A percentile compares a stretch with the other conserved stretches of the same genome.
Evolutionary conservation across 1,140 invertebrate genomes (phyloP).

Genomic region (Dryas iulia): DNA sequence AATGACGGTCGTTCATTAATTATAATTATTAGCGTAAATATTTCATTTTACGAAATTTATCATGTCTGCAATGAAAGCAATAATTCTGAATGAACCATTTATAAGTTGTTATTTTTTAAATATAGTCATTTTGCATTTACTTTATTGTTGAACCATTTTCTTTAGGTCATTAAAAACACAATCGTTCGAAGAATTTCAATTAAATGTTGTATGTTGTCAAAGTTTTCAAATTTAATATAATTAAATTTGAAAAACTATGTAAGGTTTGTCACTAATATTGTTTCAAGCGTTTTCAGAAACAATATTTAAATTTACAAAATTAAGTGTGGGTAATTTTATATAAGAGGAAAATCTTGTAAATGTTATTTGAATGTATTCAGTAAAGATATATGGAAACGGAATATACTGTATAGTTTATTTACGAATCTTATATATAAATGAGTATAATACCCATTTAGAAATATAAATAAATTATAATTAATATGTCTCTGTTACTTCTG

Average conservation of each 20-base stretch:
- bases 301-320: too few relatives aligned
- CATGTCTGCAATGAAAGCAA: not conserved
- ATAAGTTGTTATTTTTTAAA: not conserved
- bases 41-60: not conserved
- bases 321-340: too few relatives aligned
- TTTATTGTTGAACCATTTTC: too few relatives aligned
- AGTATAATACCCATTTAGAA: not conserved
- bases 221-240: too few relatives aligned
- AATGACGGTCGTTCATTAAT: constrained; percentile 6
- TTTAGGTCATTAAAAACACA: too few relatives aligned
- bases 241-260: too few relatives aligned
- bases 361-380: not conserved
- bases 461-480: not conserved
- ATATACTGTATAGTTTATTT: not conserved
- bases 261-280: too few relatives aligned
- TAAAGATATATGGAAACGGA: not conserved
- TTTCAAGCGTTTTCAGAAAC: too few relatives aligned
- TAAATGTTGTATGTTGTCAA: too few relatives aligned
- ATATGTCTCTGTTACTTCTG: not conserved
- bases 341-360: not conserved
- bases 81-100: not conserved
- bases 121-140: too few relatives aligned
- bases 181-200: too few relatives aligned
- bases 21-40: not conserved
- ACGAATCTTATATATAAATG: not conserved